Evolutionary conservation across 2,888 invertebrate genomes (phyloP).

Genomic region (Gasteruption jaculator): DNA sequence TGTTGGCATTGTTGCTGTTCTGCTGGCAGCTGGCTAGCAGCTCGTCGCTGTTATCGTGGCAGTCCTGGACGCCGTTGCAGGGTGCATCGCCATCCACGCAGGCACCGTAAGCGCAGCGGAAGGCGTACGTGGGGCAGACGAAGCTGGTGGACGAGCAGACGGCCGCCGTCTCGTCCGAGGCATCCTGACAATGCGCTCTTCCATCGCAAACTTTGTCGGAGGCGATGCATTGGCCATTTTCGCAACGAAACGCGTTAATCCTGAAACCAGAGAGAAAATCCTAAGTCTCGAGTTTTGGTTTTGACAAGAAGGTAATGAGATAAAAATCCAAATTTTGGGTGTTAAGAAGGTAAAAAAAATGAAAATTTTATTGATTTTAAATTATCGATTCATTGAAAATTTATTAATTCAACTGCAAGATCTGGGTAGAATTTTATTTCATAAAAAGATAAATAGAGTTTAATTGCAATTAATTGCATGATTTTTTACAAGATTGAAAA

Average conservation of each 20-base stretch:
- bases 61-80: conserved; percentile 55
- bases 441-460: neutral
- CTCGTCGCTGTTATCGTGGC: conserved; percentile 56
- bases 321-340: too few relatives aligned
- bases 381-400: neutral
- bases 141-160: conserved; percentile 33
- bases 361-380: neutral
- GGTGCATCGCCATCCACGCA: conserved; percentile 58
- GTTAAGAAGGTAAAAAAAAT: too few relatives aligned
- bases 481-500: neutral
- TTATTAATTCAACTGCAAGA: neutral
- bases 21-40: conserved; percentile 34
- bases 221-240: conserved; percentile 48
- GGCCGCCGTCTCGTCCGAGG: conserved; percentile 49
- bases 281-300: too few relatives aligned
- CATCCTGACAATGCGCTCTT: conserved; percentile 49
- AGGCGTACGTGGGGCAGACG: conserved; percentile 56
- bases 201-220: conserved; percentile 52
- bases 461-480: neutral
- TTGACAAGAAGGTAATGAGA: too few relatives aligned
- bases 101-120: conserved; percentile 62
- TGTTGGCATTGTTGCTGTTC: conserved; percentile 1
- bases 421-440: too few relatives aligned
- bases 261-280: too few relatives aligned
- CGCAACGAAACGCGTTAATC: conserved; percentile 34